Conservation (phyloP, 2,888 invertebrate genomes). For the Platynereis dumerilii region DNA sequence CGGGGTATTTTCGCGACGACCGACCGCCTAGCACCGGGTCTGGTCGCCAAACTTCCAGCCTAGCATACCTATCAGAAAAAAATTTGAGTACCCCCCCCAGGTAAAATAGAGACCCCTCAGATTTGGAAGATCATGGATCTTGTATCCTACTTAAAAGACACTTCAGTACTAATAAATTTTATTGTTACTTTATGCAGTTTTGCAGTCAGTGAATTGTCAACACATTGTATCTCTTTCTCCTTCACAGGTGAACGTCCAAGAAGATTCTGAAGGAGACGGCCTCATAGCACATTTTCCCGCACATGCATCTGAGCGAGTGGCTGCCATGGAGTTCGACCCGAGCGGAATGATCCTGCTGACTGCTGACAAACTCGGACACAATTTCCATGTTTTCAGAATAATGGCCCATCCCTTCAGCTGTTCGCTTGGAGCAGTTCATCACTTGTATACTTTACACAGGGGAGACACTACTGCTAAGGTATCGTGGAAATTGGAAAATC, state of each 20-base stretch:
- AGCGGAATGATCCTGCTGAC: slow-evolving; percentile 89
- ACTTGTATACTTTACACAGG: slow-evolving; percentile 90
- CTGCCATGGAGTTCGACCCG: slow-evolving; percentile 87
- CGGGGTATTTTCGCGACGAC: no score
- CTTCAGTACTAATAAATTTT: no score
- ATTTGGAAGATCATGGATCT: no score
- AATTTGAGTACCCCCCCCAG: no score
- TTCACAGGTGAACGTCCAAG: slow-evolving; percentile 67
- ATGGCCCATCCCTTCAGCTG: slow-evolving; percentile 91
- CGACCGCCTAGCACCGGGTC: no score
- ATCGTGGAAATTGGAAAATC: no score
- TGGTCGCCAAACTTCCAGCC: no score
- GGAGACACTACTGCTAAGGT: slow-evolving; percentile 97
- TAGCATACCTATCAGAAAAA: no score
- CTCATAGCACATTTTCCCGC: slow-evolving; percentile 67
- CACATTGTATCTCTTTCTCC: background rate
- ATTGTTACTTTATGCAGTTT: no score
- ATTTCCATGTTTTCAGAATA: slow-evolving; percentile 94
- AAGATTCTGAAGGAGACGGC: slow-evolving; percentile 70
- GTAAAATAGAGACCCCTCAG: no score
- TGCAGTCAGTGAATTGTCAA: no score
- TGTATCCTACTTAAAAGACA: no score
- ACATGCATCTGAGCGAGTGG: slow-evolving; percentile 79
- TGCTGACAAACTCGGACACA: slow-evolving; percentile 89
- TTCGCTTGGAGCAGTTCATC: slow-evolving; percentile 78